Conservation (phyloP, 1,140 invertebrate genomes). For the Drosophila rufa region DNA sequence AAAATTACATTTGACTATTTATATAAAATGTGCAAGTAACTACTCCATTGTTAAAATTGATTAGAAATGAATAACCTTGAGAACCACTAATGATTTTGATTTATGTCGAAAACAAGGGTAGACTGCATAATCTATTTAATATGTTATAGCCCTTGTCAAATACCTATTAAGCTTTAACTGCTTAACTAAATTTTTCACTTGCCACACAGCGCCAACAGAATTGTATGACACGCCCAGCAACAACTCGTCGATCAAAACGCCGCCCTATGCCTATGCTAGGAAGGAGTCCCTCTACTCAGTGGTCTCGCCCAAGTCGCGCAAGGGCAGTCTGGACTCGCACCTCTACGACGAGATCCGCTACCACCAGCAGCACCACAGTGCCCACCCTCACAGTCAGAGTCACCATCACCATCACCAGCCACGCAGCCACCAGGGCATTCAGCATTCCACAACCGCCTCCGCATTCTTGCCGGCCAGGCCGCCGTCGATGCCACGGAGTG, state of each 20-base stretch:
- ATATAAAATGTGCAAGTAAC: no score
- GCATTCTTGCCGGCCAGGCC: conserved; percentile 50
- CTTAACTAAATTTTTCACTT: neutral
- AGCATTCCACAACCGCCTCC: conserved; percentile 64
- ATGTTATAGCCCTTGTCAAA: neutral
- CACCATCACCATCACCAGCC: conserved; percentile 45
- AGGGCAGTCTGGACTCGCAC: conserved; percentile 79
- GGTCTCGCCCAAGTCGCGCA: conserved; percentile 76
- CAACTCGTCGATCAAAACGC: conserved; percentile 72
- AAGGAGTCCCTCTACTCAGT: conserved; percentile 82
- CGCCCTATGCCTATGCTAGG: conserved; percentile 76
- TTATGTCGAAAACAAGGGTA: no score
- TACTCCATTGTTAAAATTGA: no score
- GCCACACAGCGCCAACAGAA: conserved; percentile 63
- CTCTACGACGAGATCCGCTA: conserved; percentile 83
- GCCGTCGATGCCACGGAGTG: conserved; percentile 16
- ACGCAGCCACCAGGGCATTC: conserved; percentile 28
- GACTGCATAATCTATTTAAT: no score
- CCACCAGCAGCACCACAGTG: conserved; percentile 67
- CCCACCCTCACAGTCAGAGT: conserved; percentile 21
- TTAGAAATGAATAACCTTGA: no score
- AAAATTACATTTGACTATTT: no score
- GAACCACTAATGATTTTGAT: no score
- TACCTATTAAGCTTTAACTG: neutral
- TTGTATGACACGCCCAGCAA: conserved; percentile 82